Evolutionary conservation across 2,797 vertebrate genomes (phyloP).

Genomic region (Telmatherina bonti): DNA sequence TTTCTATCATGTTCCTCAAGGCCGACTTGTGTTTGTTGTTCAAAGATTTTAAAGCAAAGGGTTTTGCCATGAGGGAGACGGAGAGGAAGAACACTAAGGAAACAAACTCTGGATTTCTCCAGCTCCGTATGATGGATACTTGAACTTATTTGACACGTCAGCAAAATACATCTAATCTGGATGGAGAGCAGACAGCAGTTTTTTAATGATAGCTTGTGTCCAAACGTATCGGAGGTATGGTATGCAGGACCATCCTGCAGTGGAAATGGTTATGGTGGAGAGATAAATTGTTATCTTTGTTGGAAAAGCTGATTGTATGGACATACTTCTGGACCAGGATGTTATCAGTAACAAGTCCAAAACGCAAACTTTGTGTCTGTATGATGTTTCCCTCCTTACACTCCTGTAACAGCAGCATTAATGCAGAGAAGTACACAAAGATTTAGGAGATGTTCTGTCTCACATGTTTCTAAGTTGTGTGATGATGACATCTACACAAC

Average conservation of each 20-base stretch:
- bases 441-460: too few relatives aligned
- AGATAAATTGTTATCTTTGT: too few relatives aligned
- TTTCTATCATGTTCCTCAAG: constrained; percentile 9
- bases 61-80: constrained; percentile 10
- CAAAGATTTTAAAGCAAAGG: constrained; percentile 25
- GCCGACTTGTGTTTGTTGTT: constrained; percentile 10
- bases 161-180: constrained; percentile 21
- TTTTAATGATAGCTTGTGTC: constrained; percentile 17
- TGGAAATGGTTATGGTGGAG: too few relatives aligned
- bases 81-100: not conserved
- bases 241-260: too few relatives aligned
- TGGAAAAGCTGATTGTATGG: too few relatives aligned
- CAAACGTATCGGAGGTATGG: not conserved
- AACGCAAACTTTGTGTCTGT: too few relatives aligned
- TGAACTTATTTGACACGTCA: constrained; percentile 16
- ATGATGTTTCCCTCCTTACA: not conserved
- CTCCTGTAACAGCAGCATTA: not conserved
- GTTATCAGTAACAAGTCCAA: too few relatives aligned
- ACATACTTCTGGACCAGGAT: not conserved
- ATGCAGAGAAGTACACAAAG: not conserved
- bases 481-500: too few relatives aligned
- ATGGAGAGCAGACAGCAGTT: constrained; percentile 13
- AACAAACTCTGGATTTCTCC: constrained; percentile 13
- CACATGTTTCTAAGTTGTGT: not conserved
- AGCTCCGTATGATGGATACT: constrained; percentile 26